phyloP scores from a whole-genome alignment of 2,888 invertebrate species.

The Eupithecia vulgata region DNA sequence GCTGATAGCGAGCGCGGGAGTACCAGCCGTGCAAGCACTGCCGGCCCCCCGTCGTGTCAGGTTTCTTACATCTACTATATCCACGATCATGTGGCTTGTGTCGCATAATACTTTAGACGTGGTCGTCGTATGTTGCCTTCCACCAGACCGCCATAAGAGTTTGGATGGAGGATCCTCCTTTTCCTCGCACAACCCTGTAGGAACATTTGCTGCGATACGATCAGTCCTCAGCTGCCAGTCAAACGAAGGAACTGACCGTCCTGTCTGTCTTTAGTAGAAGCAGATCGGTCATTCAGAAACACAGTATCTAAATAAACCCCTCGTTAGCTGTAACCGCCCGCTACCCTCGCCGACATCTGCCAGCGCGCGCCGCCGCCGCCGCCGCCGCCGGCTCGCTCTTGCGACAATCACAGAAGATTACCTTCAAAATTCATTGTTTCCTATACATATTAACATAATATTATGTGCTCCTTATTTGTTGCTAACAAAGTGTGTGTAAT shows the following conservation, averaged over 20 bases:
- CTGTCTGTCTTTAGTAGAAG: too few species aligned
- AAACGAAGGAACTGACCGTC: too few species aligned
- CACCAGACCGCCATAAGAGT: too few species aligned
- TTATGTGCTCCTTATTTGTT: conserved; percentile 29
- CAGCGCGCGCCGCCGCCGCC: conserved; percentile 14
- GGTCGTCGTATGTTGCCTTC: too few species aligned
- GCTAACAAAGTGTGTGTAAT: conserved; percentile 35
- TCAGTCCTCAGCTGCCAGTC: too few species aligned
- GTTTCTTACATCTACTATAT: too few species aligned
- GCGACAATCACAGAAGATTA: conserved; percentile 24
- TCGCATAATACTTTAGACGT: too few species aligned
- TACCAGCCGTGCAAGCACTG: conserved; percentile 44
- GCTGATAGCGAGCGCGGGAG: neutral
- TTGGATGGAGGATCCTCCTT: too few species aligned
- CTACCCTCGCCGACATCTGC: neutral
- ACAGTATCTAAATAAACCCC: conserved; percentile 21
- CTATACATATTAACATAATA: conserved; percentile 36
- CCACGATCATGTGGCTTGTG: too few species aligned
- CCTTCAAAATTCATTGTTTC: conserved; percentile 41
- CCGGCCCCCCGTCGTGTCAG: conserved; percentile 33
- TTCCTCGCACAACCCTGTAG: too few species aligned
- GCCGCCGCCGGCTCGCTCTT: neutral
- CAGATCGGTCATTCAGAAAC: neutral
- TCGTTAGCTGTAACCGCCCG: conserved; percentile 27
- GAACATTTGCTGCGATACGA: too few species aligned